phyloP scores from a whole-genome alignment of 1,140 invertebrate species.

The Oscheius sp. region DNA sequence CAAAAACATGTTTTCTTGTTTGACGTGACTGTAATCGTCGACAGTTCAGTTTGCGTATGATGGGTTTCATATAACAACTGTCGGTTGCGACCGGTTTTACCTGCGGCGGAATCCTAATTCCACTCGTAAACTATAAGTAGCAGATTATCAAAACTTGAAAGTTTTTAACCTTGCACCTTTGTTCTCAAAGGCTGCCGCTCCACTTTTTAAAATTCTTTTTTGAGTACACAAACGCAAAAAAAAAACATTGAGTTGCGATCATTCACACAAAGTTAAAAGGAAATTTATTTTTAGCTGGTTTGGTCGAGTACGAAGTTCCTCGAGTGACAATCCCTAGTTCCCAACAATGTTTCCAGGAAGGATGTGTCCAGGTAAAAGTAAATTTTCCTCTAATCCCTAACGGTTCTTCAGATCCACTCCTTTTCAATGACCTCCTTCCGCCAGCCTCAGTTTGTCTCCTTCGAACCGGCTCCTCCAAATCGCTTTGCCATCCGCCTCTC shows the following conservation, averaged over 20 bases:
- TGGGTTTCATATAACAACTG: no score
- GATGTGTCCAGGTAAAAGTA: slow-evolving; percentile 36
- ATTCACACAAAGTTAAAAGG: not conserved
- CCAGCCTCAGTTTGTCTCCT: slow-evolving; percentile 30
- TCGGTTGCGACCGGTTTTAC: no score
- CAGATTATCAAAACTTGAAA: not conserved
- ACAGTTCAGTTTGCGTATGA: no score
- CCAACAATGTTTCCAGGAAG: slow-evolving; percentile 41
- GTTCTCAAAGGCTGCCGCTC: not conserved
- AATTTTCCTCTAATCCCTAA: not conserved
- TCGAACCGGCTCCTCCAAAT: slow-evolving; percentile 38
- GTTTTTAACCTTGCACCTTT: not conserved
- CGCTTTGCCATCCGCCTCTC: slow-evolving; percentile 29
- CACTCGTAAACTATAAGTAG: not conserved
- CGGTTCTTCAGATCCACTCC: slow-evolving; percentile 24
- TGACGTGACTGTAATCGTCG: no score
- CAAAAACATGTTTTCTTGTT: no score
- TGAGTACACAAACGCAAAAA: no score
- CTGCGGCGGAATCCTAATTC: not conserved
- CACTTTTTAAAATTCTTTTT: not conserved
- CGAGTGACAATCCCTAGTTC: slow-evolving; percentile 28
- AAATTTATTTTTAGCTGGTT: slow-evolving; percentile 18
- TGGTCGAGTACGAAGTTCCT: slow-evolving; percentile 35
- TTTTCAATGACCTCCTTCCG: slow-evolving; percentile 41
- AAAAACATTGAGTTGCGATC: no score